These are phyloP conservation scores for Lacerta viridis DNA, from an alignment of 2,797 vertebrate species.

Conservation along the genomic window DNA sequence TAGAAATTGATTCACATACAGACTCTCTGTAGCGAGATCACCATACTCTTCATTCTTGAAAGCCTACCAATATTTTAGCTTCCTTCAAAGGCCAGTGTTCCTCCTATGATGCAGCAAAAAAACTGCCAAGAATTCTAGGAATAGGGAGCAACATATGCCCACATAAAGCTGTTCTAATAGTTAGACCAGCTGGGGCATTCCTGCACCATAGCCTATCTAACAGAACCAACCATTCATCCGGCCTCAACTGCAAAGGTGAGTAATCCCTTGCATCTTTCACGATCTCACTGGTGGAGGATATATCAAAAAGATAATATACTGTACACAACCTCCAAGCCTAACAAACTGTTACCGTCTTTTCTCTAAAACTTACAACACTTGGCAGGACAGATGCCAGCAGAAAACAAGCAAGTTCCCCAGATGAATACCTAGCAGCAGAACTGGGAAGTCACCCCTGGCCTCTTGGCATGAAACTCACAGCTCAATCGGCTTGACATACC, in stretches of 20 bases:
- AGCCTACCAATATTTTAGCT: background rate
- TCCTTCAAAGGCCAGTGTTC: background rate
- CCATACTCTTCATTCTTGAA: too few relatives aligned
- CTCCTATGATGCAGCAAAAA: background rate
- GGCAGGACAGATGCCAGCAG: background rate
- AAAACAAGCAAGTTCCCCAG: background rate
- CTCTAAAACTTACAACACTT: background rate
- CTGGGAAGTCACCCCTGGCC: background rate
- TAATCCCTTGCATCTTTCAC: background rate
- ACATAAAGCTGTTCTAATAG: background rate
- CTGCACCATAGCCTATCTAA: background rate
- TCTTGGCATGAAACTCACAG: background rate
- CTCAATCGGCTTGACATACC: background rate
- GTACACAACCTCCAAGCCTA: background rate
- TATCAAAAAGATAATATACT: background rate
- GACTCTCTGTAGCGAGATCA: background rate
- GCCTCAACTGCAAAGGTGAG: background rate
- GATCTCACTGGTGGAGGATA: background rate
- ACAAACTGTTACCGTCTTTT: background rate
- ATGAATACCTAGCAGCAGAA: background rate
- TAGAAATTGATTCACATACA: background rate
- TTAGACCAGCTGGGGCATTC: background rate
- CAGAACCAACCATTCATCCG: background rate
- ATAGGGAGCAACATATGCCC: background rate
- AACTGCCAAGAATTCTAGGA: background rate